Conservation (phyloP, 1,140 invertebrate species). For the Cryptotermes secundus region DNA sequence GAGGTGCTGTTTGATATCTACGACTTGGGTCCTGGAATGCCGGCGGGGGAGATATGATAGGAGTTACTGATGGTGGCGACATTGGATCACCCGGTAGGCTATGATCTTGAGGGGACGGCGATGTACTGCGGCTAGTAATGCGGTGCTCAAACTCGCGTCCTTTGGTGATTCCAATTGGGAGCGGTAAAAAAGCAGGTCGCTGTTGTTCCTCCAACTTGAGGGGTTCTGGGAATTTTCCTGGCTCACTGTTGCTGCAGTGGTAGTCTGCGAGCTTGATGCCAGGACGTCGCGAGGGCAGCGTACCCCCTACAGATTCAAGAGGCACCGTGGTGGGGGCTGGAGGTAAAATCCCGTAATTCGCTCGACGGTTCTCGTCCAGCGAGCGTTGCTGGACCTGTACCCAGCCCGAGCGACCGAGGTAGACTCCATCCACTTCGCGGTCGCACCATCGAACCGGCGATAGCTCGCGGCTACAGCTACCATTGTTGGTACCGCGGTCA, state of each 20-base stretch:
- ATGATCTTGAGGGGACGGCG: conserved; percentile 36
- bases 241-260: conserved; percentile 57
- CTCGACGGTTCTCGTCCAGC: conserved; percentile 53
- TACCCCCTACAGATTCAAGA: background rate
- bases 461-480: conserved; percentile 52
- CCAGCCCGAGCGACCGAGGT: conserved; percentile 58
- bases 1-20: conserved; percentile 36
- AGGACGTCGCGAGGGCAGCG: conserved; percentile 39
- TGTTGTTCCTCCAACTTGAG: conserved; percentile 39
- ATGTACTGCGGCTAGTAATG: conserved; percentile 45
- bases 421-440: conserved; percentile 59
- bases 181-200: conserved; percentile 49
- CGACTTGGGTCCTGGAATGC: conserved; percentile 49
- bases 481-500: conserved; percentile 34
- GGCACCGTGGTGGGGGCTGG: conserved; percentile 27
- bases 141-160: conserved; percentile 33
- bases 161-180: conserved; percentile 42
- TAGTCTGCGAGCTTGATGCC: conserved; percentile 57
- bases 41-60: conserved; percentile 62
- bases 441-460: conserved; percentile 63
- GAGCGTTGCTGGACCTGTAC: conserved; percentile 60
- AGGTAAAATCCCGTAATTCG: conserved; percentile 44
- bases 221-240: conserved; percentile 48
- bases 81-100: conserved; percentile 44
- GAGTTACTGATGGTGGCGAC: conserved; percentile 57